These are phyloP conservation scores for Urocitellus parryii DNA, from an alignment of 2,113 vertebrate species.

Conservation along the genomic window DNA sequence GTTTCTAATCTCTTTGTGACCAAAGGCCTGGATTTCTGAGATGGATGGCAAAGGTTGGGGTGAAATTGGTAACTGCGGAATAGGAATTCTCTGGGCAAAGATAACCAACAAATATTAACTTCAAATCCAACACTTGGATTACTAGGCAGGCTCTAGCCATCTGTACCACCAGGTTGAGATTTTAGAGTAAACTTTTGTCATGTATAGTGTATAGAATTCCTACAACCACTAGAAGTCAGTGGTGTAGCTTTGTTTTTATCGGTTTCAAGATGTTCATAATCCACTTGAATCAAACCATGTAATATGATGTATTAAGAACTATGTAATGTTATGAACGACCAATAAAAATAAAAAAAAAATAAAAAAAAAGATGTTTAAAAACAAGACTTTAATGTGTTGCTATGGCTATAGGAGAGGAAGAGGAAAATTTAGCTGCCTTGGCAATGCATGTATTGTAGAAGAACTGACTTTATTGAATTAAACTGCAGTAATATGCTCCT, in stretches of 20 bases:
- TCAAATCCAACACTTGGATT: not conserved
- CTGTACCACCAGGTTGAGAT: not conserved
- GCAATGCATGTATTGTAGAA: not conserved
- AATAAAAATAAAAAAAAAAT: too few species aligned
- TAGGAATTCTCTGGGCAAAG: slow-evolving; percentile 37
- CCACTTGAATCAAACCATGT: too few species aligned
- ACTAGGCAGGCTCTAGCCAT: not conserved
- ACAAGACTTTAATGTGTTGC: not conserved
- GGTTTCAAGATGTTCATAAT: not conserved
- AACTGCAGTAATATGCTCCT: not conserved
- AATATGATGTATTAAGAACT: too few species aligned
- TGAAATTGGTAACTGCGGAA: slow-evolving; percentile 1
- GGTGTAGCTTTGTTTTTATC: slow-evolving; percentile 50
- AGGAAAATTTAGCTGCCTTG: slow-evolving; percentile 32
- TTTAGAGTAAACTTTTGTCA: not conserved
- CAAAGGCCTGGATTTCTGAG: slow-evolving; percentile 51
- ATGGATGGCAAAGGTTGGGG: not conserved
- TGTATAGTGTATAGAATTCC: not conserved
- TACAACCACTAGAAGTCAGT: slow-evolving; percentile 70
- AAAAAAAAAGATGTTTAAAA: slow-evolving; percentile 40
- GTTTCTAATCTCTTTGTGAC: not conserved
- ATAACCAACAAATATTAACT: not conserved
- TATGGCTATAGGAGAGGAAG: not conserved
- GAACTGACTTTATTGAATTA: not conserved
- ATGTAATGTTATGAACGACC: too few species aligned